Evolutionary conservation across 2,113 vertebrate species (phyloP).

Genomic region (Benitochromis conjunctus): DNA sequence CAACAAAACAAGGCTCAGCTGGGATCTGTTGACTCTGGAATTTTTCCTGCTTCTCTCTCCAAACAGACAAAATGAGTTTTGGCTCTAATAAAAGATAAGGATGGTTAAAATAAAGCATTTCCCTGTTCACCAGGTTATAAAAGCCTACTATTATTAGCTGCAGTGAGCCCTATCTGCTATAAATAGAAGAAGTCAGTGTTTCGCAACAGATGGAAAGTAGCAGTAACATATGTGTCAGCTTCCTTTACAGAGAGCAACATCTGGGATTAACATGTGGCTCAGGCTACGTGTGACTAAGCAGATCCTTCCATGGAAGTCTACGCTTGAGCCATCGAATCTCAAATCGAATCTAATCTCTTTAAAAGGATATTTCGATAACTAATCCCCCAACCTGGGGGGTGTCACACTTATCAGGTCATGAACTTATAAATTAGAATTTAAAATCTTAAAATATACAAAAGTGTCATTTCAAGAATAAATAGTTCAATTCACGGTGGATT

Average conservation of each 20-base stretch:
- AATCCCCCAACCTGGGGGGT: not conserved
- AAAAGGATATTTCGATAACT: not conserved
- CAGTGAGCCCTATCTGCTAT: not conserved
- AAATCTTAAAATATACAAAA: not conserved
- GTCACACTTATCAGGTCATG: not conserved
- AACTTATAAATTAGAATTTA: fast-evolving
- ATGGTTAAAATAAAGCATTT: not conserved
- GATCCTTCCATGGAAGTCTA: not conserved
- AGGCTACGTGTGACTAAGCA: not conserved
- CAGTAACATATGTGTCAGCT: not conserved
- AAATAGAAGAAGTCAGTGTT: constrained; percentile 10
- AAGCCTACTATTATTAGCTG: constrained; percentile 6
- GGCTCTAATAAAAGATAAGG: not conserved
- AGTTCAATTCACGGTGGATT: not conserved
- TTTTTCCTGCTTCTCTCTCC: not conserved
- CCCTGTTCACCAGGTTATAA: not conserved
- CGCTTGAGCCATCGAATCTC: not conserved
- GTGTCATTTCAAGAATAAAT: not conserved
- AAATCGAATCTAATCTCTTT: not conserved
- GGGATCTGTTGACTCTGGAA: not conserved
- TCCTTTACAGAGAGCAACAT: not conserved
- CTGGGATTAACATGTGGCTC: not conserved
- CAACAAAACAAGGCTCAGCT: not conserved
- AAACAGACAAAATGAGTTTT: not conserved
- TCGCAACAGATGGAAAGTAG: not conserved